Conservation (phyloP, 2,113 vertebrate species). For the Otocyon megalotis region DNA sequence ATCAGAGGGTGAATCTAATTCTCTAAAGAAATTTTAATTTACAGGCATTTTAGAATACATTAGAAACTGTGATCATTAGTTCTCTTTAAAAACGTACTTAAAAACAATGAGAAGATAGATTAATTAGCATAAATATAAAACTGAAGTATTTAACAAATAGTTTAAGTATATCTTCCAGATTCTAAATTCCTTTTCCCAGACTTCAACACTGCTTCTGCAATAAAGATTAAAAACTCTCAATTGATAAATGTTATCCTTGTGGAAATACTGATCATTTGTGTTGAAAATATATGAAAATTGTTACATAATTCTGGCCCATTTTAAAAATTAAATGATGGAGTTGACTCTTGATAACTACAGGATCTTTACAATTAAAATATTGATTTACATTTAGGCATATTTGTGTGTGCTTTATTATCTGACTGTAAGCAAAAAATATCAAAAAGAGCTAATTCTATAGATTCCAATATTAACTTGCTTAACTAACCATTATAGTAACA, state of each 20-base stretch:
- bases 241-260: background rate
- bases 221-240: conserved; percentile 13
- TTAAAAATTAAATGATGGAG: background rate
- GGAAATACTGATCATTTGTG: background rate
- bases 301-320: background rate
- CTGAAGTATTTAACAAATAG: background rate
- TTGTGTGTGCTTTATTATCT: background rate
- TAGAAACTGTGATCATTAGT: conserved; percentile 5
- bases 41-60: conserved; percentile 10
- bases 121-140: background rate
- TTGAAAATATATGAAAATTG: background rate
- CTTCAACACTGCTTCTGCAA: conserved; percentile 2
- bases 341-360: background rate
- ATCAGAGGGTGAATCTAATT: conserved; percentile 47
- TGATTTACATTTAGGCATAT: background rate
- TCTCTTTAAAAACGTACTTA: conserved; percentile 33
- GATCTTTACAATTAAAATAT: background rate
- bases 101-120: conserved; percentile 7
- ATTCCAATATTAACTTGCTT: background rate
- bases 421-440: background rate
- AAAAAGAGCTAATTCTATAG: background rate
- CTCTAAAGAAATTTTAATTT: conserved; percentile 62
- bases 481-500: background rate
- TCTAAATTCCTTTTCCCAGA: conserved; percentile 18
- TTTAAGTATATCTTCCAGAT: background rate